Percentiles rank a stretch among this genome's conserved stretches.
Evolutionary conservation across 1,140 invertebrate genomes (phyloP).

Genomic region (Aphidius gifuensis): DNA sequence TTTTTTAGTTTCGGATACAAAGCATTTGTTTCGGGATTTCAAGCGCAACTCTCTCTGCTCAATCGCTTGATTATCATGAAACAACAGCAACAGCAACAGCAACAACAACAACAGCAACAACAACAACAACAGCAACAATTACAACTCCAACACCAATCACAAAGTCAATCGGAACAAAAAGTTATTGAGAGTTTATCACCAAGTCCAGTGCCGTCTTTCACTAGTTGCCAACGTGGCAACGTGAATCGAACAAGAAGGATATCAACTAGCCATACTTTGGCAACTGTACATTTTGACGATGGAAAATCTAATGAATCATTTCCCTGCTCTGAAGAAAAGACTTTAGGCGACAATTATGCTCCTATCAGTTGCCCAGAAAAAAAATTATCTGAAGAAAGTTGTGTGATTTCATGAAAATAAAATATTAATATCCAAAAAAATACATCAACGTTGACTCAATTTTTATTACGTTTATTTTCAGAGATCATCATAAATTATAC

Average conservation of each 20-base stretch:
- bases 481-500: too few relatives aligned
- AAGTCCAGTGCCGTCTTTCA: constrained; percentile 45
- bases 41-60: constrained; percentile 58
- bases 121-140: constrained; percentile 40
- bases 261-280: constrained; percentile 46
- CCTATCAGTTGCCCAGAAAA: too few relatives aligned
- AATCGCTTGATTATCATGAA: constrained; percentile 55
- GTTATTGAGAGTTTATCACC: constrained; percentile 47
- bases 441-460: too few relatives aligned
- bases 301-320: too few relatives aligned
- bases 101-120: constrained; percentile 9
- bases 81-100: constrained; percentile 41
- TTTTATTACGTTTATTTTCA: too few relatives aligned
- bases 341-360: too few relatives aligned
- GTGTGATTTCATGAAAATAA: too few relatives aligned
- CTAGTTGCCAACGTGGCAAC: constrained; percentile 42
- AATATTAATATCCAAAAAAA: too few relatives aligned
- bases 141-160: constrained; percentile 34
- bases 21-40: constrained; percentile 61
- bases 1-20: constrained; percentile 48
- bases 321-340: too few relatives aligned
- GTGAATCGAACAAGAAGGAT: constrained; percentile 44
- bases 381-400: too few relatives aligned
- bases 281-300: constrained; percentile 21
- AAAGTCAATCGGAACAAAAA: constrained; percentile 34